Evolutionary conservation across 2,797 vertebrate species (phyloP).

Genomic region (Sebastes taczanowskii): DNA sequence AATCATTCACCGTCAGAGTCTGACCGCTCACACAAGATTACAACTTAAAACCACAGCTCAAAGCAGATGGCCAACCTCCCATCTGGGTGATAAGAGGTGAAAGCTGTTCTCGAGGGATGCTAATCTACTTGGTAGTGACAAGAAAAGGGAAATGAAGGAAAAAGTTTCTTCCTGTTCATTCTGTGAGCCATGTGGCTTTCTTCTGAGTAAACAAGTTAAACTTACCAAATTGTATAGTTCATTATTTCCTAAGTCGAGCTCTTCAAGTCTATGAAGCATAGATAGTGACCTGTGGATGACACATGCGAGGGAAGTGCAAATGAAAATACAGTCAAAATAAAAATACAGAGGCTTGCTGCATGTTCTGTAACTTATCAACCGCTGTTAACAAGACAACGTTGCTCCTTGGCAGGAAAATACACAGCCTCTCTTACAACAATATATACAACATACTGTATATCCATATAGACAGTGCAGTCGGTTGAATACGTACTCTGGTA

Average conservation of each 20-base stretch:
- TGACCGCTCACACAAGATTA: conserved; percentile 55
- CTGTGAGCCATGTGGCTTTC: background rate
- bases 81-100: conserved; percentile 61
- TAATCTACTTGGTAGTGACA: conserved; percentile 49
- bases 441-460: background rate
- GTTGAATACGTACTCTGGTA: conserved; percentile 93
- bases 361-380: background rate
- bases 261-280: conserved; percentile 92
- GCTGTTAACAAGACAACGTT: background rate
- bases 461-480: background rate
- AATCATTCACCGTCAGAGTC: conserved; percentile 39
- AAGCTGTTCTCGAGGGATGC: conserved; percentile 68
- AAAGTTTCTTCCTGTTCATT: conserved; percentile 18
- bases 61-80: conserved; percentile 60
- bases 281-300: conserved; percentile 88
- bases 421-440: background rate
- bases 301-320: background rate
- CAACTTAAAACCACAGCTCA: conserved; percentile 60
- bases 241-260: conserved; percentile 98
- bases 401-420: background rate
- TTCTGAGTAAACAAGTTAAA: background rate
- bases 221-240: conserved; percentile 95
- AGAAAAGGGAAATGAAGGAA: conserved; percentile 38
- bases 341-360: background rate
- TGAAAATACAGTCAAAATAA: background rate